Percentiles rank a stretch among this genome's conserved stretches.
phyloP scores from a whole-genome alignment of 2,113 vertebrate species.

The Mustela nigripes region DNA sequence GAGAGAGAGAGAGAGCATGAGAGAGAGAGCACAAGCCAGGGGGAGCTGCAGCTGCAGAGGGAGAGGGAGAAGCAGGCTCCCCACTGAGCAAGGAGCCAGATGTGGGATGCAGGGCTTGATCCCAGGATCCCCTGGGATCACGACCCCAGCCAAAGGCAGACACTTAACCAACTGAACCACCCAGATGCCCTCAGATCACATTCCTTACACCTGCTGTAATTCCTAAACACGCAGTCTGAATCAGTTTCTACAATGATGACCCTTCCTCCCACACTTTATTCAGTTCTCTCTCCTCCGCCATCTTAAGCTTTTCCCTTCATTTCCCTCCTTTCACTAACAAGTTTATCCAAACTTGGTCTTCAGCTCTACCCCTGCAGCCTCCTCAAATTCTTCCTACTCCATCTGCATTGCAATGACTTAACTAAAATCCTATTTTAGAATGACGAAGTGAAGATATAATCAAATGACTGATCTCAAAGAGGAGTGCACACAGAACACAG shows the following conservation, averaged over 20 bases:
- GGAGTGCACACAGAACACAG: background rate
- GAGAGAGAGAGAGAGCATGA: too few relatives aligned
- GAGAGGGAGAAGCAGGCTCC: too few relatives aligned
- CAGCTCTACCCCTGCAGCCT: background rate
- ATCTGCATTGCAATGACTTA: background rate
- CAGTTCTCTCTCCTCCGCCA: background rate
- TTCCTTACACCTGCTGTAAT: background rate
- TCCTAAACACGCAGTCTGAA: background rate
- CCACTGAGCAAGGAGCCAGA: too few relatives aligned
- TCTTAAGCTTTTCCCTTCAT: background rate
- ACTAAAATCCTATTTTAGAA: background rate
- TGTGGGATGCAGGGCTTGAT: too few relatives aligned
- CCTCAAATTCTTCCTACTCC: background rate
- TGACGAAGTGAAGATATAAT: background rate
- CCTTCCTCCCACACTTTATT: background rate
- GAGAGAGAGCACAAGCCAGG: too few relatives aligned
- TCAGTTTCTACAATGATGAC: background rate
- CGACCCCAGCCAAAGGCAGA: background rate
- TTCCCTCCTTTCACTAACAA: background rate
- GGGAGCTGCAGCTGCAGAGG: too few relatives aligned
- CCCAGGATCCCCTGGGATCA: too few relatives aligned
- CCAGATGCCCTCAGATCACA: background rate
- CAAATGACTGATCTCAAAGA: background rate
- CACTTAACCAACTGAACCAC: background rate
- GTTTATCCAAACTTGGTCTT: background rate